Evolutionary conservation across 2,797 vertebrate species (phyloP), one percentile per base, ranked within the genome.

Genomic region (Diceros bicornis): DNA sequence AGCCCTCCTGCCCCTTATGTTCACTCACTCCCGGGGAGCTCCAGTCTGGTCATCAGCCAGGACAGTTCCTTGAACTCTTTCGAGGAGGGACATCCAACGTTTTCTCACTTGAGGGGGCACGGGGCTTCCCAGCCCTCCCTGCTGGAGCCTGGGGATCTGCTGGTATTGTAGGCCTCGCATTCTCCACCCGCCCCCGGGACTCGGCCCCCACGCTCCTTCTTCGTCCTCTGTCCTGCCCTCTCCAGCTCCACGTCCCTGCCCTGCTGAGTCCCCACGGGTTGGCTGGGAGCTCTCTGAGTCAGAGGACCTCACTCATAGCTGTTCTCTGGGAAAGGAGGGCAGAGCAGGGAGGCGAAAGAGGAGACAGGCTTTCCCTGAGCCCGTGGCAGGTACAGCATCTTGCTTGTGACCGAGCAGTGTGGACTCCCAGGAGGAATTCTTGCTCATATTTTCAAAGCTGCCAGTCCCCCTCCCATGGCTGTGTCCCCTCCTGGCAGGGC

Each of bases 181-280:
- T 55, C 86, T 74, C 37, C 25, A 55, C 57, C 18, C 13, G 50
- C 50, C 50, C 47, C 50, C 13, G 12, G 50, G 50, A 52, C 50
- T 14, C 50, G 12, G 13, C 3, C 20, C n/a, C 61, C 37, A 0
- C 7, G 6, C 1, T 0, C 21, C 21, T 18, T n/a, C 34, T 68
- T 37, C 50, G 27, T 14, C 17, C 7, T 18, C 57, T 12, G 0
- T 17, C 44, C 34, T 7, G 1, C 62, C 29, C 59, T 77, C n/a
- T n/a, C 25, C 27, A 44, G 23, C 20, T 23, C 55, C 7, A 1
- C 6, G 18, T 23, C 77, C 81, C n/a, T 4, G 12, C 29, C 34
- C 47, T 23, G n/a, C 1, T 13, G 29, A 7, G 4, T 13, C 50
- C 52, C n/a, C 1, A 0, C 9, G 10, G 6, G 6, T 59, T 4